phyloP scores from a whole-genome alignment of 2,113 vertebrate genomes.

The Capra hircus region DNA sequence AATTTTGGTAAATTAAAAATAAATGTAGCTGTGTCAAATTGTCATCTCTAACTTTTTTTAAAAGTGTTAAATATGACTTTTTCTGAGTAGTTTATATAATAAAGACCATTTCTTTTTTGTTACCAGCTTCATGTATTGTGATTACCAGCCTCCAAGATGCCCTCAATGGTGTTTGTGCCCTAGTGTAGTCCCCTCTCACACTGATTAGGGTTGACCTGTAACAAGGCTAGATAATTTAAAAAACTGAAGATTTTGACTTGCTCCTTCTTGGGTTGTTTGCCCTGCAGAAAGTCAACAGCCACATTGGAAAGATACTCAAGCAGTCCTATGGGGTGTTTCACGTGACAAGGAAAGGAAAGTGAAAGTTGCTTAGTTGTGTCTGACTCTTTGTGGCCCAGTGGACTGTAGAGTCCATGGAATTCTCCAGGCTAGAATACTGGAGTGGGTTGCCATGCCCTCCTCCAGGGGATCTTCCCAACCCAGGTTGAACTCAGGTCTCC shows the following conservation, averaged over 20 bases:
- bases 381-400: not conserved
- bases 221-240: not conserved
- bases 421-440: not conserved
- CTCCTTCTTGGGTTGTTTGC: not conserved
- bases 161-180: not conserved
- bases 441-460: not conserved
- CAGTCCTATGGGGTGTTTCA: not conserved
- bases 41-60: not conserved
- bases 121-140: not conserved
- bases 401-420: not conserved
- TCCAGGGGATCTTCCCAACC: not conserved
- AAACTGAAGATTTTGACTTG: not conserved
- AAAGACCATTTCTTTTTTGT: not conserved
- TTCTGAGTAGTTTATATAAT: not conserved
- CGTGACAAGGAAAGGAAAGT: not conserved
- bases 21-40: not conserved
- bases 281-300: not conserved
- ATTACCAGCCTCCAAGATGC: not conserved
- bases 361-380: not conserved
- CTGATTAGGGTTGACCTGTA: not conserved
- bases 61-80: not conserved
- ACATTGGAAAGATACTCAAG: not conserved
- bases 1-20: not conserved
- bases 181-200: not conserved
- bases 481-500: not conserved